Evolutionary conservation across 2,113 vertebrate species (phyloP).

Genomic region (Camelus dromedarius): DNA sequence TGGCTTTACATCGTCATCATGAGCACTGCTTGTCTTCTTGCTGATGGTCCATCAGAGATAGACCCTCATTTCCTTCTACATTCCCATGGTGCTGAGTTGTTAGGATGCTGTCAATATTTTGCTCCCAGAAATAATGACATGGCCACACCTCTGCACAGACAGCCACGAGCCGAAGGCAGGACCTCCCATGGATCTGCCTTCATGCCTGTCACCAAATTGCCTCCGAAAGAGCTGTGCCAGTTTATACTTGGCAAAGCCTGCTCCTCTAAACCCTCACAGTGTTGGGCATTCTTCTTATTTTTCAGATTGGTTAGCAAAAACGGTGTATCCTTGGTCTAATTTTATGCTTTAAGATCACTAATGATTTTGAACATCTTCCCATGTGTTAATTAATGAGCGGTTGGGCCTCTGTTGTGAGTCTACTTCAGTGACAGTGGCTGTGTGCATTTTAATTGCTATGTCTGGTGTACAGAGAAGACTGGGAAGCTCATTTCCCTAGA

Average conservation of each 20-base stretch:
- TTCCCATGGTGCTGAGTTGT: not conserved
- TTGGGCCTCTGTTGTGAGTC: not conserved
- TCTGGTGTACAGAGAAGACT: not conserved
- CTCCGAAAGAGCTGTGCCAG: too few relatives aligned
- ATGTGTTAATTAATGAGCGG: not conserved
- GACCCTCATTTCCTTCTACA: not conserved
- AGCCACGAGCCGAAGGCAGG: not conserved
- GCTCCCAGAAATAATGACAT: not conserved
- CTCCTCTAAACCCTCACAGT: accelerated
- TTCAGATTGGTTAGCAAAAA: not conserved
- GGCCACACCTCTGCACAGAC: not conserved
- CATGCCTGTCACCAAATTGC: accelerated
- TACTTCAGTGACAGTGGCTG: not conserved
- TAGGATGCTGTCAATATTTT: not conserved
- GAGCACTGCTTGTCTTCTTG: not conserved
- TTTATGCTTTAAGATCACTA: not conserved
- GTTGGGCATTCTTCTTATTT: not conserved
- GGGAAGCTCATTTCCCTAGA: not conserved
- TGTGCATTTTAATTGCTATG: not conserved
- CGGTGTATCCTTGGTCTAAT: not conserved
- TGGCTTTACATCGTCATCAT: not conserved
- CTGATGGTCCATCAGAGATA: not conserved
- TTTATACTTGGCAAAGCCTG: not conserved
- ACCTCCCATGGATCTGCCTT: not conserved
- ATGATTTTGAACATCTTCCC: not conserved